Evolutionary conservation across 2,113 vertebrate genomes (phyloP).

Genomic region (Thalassarche chlororhynchos): DNA sequence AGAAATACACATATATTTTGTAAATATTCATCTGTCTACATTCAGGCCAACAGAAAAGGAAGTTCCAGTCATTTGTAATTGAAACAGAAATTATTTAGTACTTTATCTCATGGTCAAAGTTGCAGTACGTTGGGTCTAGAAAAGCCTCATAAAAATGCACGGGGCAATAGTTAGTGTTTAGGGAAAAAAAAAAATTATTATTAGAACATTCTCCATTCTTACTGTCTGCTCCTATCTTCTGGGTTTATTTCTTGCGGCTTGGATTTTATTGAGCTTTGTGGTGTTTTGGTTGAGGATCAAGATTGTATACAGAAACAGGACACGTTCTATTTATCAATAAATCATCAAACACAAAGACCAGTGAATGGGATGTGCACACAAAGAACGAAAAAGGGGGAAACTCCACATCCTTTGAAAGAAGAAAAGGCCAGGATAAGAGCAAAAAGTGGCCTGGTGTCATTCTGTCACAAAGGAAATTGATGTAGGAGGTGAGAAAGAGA

Average conservation of each 20-base stretch:
- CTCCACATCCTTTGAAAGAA: conserved; percentile 30
- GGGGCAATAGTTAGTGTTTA: not conserved
- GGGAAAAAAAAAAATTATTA: not conserved
- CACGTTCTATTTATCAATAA: conserved; percentile 48
- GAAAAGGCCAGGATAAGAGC: conserved; percentile 24
- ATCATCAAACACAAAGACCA: conserved; percentile 41
- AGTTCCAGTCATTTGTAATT: not conserved
- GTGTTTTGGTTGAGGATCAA: not conserved
- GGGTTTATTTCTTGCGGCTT: not conserved
- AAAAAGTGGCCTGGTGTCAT: not conserved
- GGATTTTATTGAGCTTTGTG: not conserved
- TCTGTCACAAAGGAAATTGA: not conserved
- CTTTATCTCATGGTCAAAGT: not conserved
- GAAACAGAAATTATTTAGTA: not conserved
- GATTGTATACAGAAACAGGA: not conserved
- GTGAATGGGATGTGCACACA: not conserved
- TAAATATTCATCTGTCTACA: not conserved
- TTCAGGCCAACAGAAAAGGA: not conserved
- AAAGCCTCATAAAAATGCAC: not conserved
- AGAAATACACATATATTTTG: not conserved
- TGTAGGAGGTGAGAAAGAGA: not conserved
- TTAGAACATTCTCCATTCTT: not conserved
- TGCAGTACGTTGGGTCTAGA: not conserved
- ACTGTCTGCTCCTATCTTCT: not conserved
- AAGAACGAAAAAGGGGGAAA: not conserved